Base-by-base conservation (phyloP, 2,113 vertebrate genomes). In the Tautogolabrus adspersus region DNA sequence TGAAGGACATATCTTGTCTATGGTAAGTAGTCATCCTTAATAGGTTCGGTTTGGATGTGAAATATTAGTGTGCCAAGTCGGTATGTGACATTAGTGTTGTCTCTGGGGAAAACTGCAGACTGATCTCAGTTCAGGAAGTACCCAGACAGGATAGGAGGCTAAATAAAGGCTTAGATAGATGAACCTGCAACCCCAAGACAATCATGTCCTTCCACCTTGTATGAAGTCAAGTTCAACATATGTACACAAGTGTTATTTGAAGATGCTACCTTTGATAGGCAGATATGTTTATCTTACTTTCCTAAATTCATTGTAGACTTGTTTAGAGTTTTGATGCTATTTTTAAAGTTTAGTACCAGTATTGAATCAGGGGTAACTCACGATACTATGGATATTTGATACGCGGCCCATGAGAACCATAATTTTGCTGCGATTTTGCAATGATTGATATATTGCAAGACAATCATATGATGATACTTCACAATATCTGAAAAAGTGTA, bases 1-100 rank as follows among this genome's bases (percentile, higher is more conserved):
- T 96, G 97, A 98, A 97, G 97, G 97, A 96, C 95, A 96, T 94
- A 95, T 95, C 96, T 95, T 95, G 94, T 90, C 94, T 95, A 96
- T 94, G 95, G 96, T 95, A 96, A 96, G 95, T 95, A 96, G 94
- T 96, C 97, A 96, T 95, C 94, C 95, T 93, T 98, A 98, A 99
- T 98, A 97, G 97, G 96, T 96, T 96, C 96, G 88, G 94, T 94
- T 94, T 94, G 93, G 91, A 91, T 92, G 94, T 98, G 96, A 99
- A 97, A 97, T 97, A 98, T 98, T 94, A 94, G 94, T 92, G 95
- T 95, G 95, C 94, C 95, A 93, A 90, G 40, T 93, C 87, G 88
- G 91, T 92, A 93, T 96, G 96, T 97, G 96, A 97, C 95, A 97
- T 96, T 97, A 96, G 94, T 96, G 96, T 93, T 93, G 94, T 96